phyloP scores from a whole-genome alignment of 1,140 invertebrate genomes.

The Trigoniulus corallinus region DNA sequence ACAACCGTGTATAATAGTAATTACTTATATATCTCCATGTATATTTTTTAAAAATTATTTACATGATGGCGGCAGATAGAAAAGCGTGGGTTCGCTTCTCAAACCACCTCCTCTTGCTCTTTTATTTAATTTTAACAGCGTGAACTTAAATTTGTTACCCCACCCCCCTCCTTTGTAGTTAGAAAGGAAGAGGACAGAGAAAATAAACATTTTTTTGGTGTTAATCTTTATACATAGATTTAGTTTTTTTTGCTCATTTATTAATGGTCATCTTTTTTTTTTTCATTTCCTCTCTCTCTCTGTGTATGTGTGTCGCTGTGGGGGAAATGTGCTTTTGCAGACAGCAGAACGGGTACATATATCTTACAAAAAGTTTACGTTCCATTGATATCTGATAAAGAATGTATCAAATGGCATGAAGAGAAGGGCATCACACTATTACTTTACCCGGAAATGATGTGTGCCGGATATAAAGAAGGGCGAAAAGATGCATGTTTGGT shows the following conservation, averaged over 20 bases:
- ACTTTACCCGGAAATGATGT: conserved; percentile 58
- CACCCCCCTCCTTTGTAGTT: too few species aligned
- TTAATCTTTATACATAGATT: too few species aligned
- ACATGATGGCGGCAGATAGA: too few species aligned
- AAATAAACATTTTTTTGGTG: too few species aligned
- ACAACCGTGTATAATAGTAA: too few species aligned
- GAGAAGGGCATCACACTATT: conserved; percentile 57
- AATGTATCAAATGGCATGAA: conserved; percentile 59
- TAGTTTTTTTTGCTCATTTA: background rate
- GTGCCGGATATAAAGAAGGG: conserved; percentile 62
- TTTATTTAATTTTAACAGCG: too few species aligned
- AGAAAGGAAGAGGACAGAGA: too few species aligned
- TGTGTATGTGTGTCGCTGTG: background rate
- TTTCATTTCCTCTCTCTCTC: conserved; percentile 8
- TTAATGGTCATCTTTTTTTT: background rate
- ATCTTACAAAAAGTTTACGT: conserved; percentile 58
- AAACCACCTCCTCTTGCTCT: too few species aligned
- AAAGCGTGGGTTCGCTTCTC: too few species aligned
- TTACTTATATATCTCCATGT: too few species aligned
- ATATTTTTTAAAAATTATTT: too few species aligned
- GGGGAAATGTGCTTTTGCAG: conserved; percentile 14
- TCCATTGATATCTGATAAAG: conserved; percentile 52
- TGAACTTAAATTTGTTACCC: too few species aligned
- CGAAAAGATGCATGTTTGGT: conserved; percentile 65
- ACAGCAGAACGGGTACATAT: conserved; percentile 52